These are phyloP conservation scores for Drosophila teissieri DNA, from an alignment of 1,140 invertebrate species.

Conservation along the genomic window DNA sequence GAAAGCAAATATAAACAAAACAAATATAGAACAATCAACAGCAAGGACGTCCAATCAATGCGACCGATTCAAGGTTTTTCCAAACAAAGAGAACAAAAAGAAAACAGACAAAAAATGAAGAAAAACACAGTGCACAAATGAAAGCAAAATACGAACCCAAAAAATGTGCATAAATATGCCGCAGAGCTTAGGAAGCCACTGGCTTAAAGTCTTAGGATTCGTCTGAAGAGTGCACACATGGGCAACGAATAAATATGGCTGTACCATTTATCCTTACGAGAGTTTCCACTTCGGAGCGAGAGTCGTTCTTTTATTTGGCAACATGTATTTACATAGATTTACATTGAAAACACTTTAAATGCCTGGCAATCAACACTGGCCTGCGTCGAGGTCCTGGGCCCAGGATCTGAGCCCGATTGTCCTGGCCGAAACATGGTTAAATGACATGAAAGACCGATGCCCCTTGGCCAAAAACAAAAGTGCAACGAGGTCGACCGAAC, in stretches of 20 bases:
- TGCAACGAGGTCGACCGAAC: conserved; percentile 66
- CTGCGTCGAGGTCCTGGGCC: conserved; percentile 11
- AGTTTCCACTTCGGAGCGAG: conserved; percentile 27
- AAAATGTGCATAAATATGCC: conserved; percentile 53
- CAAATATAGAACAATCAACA: conserved; percentile 44
- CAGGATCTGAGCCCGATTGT: conserved; percentile 25
- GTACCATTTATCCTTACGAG: conserved; percentile 22
- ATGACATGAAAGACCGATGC: conserved; percentile 76
- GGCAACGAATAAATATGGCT: conserved; percentile 42
- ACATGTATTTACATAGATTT: conserved; percentile 61
- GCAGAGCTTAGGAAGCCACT: conserved; percentile 33
- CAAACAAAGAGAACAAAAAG: conserved; percentile 22
- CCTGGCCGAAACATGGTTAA: conserved; percentile 67
- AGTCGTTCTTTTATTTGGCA: conserved; percentile 46
- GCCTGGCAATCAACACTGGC: conserved; percentile 56
- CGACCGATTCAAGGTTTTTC: conserved; percentile 35
- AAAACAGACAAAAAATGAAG: conserved; percentile 6
- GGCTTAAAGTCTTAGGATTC: conserved; percentile 56
- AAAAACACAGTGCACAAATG: conserved; percentile 37
- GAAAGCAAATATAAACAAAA: conserved; percentile 20
- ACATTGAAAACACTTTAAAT: conserved; percentile 66
- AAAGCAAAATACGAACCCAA: conserved; percentile 43
- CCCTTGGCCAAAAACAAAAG: conserved; percentile 59
- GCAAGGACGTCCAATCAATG: conserved; percentile 58
- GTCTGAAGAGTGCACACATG: conserved; percentile 44